These are phyloP conservation scores for Teinopalpus imperialis DNA, from an alignment of 2,888 invertebrate genomes.

Conservation along the genomic window DNA sequence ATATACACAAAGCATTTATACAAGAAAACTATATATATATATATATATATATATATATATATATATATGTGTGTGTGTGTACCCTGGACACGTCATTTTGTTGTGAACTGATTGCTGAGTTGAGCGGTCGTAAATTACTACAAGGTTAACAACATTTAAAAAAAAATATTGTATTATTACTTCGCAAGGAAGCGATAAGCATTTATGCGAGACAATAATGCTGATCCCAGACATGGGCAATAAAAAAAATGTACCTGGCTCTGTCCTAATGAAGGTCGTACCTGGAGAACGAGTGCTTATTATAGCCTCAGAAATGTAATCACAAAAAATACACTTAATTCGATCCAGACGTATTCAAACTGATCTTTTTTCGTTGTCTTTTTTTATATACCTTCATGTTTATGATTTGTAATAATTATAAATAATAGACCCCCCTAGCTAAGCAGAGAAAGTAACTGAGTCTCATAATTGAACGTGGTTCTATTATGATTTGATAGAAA, in stretches of 20 bases:
- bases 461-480: no score
- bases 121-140: slow-evolving; percentile 3
- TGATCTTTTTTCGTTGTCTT: background rate
- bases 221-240: slow-evolving; percentile 1
- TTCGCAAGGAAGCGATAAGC: slow-evolving; percentile 10
- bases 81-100: no score
- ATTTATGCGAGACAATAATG: slow-evolving; percentile 11
- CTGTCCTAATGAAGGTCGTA: slow-evolving; percentile 15
- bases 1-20: no score
- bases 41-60: no score
- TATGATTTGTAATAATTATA: no score
- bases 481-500: no score
- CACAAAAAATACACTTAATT: slow-evolving; percentile 11
- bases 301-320: slow-evolving; percentile 13
- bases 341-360: background rate
- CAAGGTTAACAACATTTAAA: background rate
- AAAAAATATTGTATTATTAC: slow-evolving; percentile 6
- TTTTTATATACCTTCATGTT: no score
- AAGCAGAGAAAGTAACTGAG: no score
- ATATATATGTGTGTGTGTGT: no score
- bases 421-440: no score
- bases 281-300: slow-evolving; percentile 9
- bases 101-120: background rate
- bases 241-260: slow-evolving; percentile 12
- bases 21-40: no score